phyloP scores from a whole-genome alignment of 2,113 vertebrate genomes.

The Raja brachyura region DNA sequence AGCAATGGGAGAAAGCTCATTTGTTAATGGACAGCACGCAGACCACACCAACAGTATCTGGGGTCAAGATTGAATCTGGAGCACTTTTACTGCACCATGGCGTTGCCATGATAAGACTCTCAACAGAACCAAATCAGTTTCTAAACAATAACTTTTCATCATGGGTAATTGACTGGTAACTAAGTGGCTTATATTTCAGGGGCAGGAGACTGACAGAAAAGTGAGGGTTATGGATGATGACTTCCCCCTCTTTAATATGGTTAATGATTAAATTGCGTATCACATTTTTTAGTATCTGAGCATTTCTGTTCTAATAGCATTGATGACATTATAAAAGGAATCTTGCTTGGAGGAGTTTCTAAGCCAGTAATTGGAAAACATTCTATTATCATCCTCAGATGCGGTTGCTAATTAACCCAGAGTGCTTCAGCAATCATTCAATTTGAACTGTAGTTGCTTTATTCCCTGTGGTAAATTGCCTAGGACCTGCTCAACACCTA shows the following conservation, averaged over 20 bases:
- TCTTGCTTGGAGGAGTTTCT: neutral
- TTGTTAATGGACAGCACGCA: too few relatives aligned
- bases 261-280: neutral
- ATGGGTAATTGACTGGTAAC: neutral
- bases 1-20: too few relatives aligned
- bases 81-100: too few relatives aligned
- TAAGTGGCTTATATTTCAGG: neutral
- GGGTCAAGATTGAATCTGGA: too few relatives aligned
- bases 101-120: too few relatives aligned
- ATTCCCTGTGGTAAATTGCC: neutral
- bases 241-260: neutral
- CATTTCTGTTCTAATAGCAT: neutral
- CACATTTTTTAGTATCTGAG: neutral
- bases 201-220: neutral
- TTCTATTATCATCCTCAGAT: neutral
- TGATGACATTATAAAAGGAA: neutral
- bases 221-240: neutral
- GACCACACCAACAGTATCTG: too few relatives aligned
- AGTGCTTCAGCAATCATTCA: neutral
- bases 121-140: neutral
- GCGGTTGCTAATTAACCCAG: conserved; percentile 26
- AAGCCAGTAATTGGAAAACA: neutral
- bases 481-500: neutral
- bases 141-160: neutral
- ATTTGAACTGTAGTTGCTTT: neutral